Evolutionary conservation across 1,140 invertebrate species (phyloP), one percentile per base, ranked within the genome.

Genomic region (Platorchestia sp.): DNA sequence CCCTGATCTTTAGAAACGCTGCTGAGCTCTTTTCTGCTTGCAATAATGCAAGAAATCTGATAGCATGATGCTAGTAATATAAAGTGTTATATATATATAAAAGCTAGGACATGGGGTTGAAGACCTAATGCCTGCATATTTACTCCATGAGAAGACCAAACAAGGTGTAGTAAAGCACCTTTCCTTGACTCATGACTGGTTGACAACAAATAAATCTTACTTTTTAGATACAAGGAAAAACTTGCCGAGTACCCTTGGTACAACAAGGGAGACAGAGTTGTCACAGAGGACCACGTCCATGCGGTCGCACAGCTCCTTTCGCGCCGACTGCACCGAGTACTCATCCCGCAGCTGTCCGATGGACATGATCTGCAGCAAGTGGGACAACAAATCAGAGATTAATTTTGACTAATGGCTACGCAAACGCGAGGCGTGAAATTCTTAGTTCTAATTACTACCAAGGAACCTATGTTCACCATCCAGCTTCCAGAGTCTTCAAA

Each of bases 331-430:
- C 1, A 93, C 91, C 0, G 91, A 93, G 91, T 93, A 93, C 91
- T 93, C 91, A 40, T 93, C 91, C 16, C 91, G 91, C 16, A 93
- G 91, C 91, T 93, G 91, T 44, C 91, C 91, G 40, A 93, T 93
- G 43, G 91, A 93, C 91, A 93, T 93, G 91, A 93, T 93, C 91
- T 93, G 91, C 43, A 14, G 27, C 59, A 75, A 36, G 6, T 51
- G 59, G n/a, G 14, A 36, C 10, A 27, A 75, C 59, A 75, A 14
- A 36, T 75, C 59, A 75, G 7, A 19, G 36, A 14, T 3, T 3
- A 75, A 75, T 27, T 75, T 19, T 22, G 27, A 3, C 7, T 27
- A 75, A 75, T 36, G 27, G 14, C 3, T 3, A 19, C 47, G 36
- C 27, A 75, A 10, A 75, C 14, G 59, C 36, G 27, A 1, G 10